A percentile compares a stretch with the other conserved stretches of the same genome.
These are phyloP conservation scores for Paralichthys olivaceus DNA, from an alignment of 2,113 vertebrate species.

Conservation along the genomic window DNA sequence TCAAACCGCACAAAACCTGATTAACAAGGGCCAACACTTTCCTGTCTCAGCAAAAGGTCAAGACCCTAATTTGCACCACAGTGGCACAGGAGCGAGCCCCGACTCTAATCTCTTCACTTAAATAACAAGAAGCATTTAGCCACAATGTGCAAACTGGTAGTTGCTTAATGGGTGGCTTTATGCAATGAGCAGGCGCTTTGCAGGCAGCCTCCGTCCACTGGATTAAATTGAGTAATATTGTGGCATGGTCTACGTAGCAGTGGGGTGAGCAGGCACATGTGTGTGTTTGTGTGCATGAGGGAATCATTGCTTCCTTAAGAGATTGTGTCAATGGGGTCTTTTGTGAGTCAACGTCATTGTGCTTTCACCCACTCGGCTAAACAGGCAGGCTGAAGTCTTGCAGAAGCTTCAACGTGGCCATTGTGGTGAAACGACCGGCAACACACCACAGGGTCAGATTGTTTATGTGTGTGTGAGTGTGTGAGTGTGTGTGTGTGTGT, in stretches of 20 bases:
- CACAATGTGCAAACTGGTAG: neutral
- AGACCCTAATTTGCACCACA: conserved; percentile 1
- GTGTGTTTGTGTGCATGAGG: conserved; percentile 13
- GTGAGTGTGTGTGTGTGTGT: conserved; percentile 1
- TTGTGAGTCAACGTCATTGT: conserved; percentile 62
- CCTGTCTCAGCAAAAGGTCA: conserved; percentile 6
- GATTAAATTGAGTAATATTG: conserved; percentile 69
- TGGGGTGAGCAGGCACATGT: conserved; percentile 53
- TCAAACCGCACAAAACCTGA: neutral
- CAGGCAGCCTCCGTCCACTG: conserved; percentile 42
- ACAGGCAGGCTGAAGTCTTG: conserved; percentile 44
- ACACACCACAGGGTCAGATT: conserved; percentile 39
- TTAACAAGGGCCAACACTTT: neutral
- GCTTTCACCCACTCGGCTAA: conserved; percentile 60
- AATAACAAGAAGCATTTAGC: neutral
- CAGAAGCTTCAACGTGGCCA: conserved; percentile 59
- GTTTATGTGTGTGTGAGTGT: conserved; percentile 6
- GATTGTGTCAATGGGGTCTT: conserved; percentile 65
- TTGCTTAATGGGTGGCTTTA: conserved; percentile 48
- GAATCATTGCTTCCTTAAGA: conserved; percentile 64
- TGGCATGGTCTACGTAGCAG: conserved; percentile 42
- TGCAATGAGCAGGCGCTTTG: conserved; percentile 29
- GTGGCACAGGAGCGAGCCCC: neutral
- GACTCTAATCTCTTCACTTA: conserved; percentile 26
- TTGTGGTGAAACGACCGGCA: conserved; percentile 48